These are phyloP conservation scores for Heliconius ismenius DNA, from an alignment of 2,888 invertebrate genomes.

Conservation along the genomic window DNA sequence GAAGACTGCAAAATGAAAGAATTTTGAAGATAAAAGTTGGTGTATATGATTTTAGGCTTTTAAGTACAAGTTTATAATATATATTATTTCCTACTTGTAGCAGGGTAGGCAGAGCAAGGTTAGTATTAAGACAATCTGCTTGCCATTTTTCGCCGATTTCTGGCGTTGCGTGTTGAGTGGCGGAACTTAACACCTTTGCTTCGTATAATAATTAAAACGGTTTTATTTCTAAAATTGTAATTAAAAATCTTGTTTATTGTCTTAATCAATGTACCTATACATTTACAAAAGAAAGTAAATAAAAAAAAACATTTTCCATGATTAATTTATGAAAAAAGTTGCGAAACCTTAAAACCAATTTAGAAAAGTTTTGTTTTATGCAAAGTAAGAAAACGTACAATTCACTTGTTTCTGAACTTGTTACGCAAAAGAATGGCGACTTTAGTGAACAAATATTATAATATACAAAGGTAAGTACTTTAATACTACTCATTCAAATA, in stretches of 20 bases:
- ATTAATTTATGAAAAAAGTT: conserved; percentile 69
- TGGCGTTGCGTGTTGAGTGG: too few species aligned
- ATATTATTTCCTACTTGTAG: too few species aligned
- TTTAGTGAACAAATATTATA: conserved; percentile 16
- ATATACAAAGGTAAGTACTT: background rate
- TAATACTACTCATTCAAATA: background rate
- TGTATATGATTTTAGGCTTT: background rate
- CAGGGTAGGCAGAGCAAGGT: too few species aligned
- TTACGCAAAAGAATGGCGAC: conserved; percentile 9
- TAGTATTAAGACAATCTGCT: too few species aligned
- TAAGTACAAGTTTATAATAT: background rate
- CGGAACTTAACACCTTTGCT: too few species aligned
- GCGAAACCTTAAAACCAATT: conserved; percentile 65
- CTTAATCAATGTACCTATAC: background rate
- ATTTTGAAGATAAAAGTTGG: background rate
- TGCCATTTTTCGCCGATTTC: too few species aligned
- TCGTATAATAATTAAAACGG: too few species aligned
- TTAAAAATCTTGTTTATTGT: background rate
- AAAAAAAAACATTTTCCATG: conserved; percentile 28
- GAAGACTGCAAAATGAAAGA: background rate
- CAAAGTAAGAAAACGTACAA: conserved; percentile 30
- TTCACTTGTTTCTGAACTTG: conserved; percentile 27
- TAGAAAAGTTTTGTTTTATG: conserved; percentile 55
- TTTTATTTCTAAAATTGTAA: background rate
- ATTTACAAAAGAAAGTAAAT: conserved; percentile 13